Percentiles rank a stretch among this genome's conserved stretches.
These are phyloP conservation scores for Marasmarcha lunaedactyla DNA, from an alignment of 2,888 invertebrate species.

Conservation along the genomic window DNA sequence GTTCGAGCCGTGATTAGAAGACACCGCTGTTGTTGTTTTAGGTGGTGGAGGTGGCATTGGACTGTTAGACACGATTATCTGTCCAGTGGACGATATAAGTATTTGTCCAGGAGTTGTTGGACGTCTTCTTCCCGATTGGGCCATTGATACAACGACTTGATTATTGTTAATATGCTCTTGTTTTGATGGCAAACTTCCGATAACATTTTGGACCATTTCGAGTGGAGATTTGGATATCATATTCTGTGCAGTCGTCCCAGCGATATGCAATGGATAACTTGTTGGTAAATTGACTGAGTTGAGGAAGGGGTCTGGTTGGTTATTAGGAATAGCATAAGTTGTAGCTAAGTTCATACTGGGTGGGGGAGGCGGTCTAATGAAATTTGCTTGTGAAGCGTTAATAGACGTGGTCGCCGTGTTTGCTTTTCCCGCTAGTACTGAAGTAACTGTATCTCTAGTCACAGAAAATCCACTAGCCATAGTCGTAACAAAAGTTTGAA, in stretches of 20 bases:
- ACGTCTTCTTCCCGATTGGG: constrained; percentile 30
- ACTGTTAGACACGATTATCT: constrained; percentile 77
- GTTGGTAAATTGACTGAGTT: constrained; percentile 58
- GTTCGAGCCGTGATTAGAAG: constrained; percentile 73
- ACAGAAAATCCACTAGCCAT: constrained; percentile 81
- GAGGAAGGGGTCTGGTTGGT: constrained; percentile 58
- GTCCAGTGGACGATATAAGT: constrained; percentile 81
- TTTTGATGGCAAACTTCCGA: constrained; percentile 73
- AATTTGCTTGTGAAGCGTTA: constrained; percentile 70
- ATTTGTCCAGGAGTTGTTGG: constrained; percentile 73
- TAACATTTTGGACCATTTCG: constrained; percentile 84
- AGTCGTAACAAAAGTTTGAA: constrained; percentile 55
- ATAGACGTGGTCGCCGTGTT: constrained; percentile 83
- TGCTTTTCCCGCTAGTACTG: constrained; percentile 80
- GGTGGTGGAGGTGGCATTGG: constrained; percentile 77
- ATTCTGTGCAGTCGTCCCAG: constrained; percentile 61
- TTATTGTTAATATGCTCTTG: constrained; percentile 37
- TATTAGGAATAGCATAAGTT: constrained; percentile 56
- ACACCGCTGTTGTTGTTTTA: constrained; percentile 63
- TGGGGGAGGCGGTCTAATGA: constrained; percentile 47
- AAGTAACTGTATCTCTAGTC: constrained; percentile 85
- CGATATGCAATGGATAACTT: constrained; percentile 54
- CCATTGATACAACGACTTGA: constrained; percentile 42
- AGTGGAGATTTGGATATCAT: constrained; percentile 73
- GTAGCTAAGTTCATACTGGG: constrained; percentile 53